Conservation (phyloP, 2,888 invertebrate species). For the Epsilonema sp. region DNA sequence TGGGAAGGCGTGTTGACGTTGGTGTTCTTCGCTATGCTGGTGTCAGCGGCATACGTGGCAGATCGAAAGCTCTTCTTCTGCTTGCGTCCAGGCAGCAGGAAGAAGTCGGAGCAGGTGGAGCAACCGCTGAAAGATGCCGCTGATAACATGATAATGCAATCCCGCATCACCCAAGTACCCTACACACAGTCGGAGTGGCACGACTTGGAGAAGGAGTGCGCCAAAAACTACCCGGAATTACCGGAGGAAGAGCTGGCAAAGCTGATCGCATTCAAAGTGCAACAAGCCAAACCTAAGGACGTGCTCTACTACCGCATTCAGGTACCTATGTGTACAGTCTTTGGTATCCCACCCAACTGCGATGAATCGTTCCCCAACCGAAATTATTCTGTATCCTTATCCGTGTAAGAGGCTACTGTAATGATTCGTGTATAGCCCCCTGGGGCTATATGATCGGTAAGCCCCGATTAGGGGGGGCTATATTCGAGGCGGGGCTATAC, state of each 20-base stretch:
- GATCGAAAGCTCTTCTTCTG: constrained; percentile 31
- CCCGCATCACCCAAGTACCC: neutral
- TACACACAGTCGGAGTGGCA: constrained; percentile 11
- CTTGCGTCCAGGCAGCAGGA: no score
- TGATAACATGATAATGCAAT: neutral
- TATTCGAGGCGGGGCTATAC: no score
- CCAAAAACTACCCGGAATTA: constrained; percentile 15
- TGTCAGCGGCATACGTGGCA: constrained; percentile 38
- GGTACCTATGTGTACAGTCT: no score
- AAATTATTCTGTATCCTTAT: no score
- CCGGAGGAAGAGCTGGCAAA: constrained; percentile 17
- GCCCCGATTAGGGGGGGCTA: no score
- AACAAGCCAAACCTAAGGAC: constrained; percentile 38
- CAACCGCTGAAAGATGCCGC: neutral
- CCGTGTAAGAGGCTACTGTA: no score
- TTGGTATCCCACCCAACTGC: no score
- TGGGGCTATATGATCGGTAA: no score
- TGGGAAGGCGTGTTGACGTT: constrained; percentile 43
- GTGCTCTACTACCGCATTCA: constrained; percentile 42
- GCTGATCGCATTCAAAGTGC: constrained; percentile 39
- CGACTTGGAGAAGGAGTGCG: constrained; percentile 13
- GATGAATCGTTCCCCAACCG: no score
- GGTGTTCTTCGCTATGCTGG: constrained; percentile 39
- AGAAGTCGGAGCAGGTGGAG: neutral
- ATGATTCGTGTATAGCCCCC: no score